These are phyloP conservation scores for Pyrocephalus nanus DNA, from an alignment of 2,797 vertebrate species.

Conservation along the genomic window DNA sequence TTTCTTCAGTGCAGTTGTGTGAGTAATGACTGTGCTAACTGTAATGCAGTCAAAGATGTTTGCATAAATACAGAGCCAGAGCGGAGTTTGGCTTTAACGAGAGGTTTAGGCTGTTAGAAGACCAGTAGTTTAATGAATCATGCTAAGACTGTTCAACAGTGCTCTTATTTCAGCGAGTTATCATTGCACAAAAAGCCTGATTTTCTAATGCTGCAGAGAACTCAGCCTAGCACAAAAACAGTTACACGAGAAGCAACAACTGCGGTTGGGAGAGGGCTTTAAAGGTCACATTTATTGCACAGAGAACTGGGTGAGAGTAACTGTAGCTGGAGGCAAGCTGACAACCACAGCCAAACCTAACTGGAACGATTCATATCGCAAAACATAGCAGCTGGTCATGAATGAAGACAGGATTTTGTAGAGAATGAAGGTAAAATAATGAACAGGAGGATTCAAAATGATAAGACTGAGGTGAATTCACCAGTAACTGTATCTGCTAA, in stretches of 20 bases:
- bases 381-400: not conserved
- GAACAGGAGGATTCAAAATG: not conserved
- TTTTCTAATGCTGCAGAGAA: not conserved
- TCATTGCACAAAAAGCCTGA: not conserved
- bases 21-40: slow-evolving; percentile 42
- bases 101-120: slow-evolving; percentile 42
- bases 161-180: slow-evolving; percentile 28
- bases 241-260: slow-evolving; percentile 1
- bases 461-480: not conserved
- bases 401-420: not conserved
- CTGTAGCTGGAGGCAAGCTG: not conserved
- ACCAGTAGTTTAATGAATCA: slow-evolving; percentile 53
- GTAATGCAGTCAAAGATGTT: slow-evolving; percentile 52
- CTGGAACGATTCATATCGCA: not conserved
- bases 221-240: slow-evolving; percentile 8
- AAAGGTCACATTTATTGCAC: slow-evolving; percentile 39
- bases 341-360: not conserved
- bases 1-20: slow-evolving; percentile 12
- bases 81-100: slow-evolving; percentile 35
- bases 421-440: not conserved
- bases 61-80: slow-evolving; percentile 50
- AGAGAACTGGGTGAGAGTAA: slow-evolving; percentile 40
- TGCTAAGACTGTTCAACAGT: not conserved
- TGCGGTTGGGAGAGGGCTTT: slow-evolving; percentile 11
- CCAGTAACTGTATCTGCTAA: not conserved